These are phyloP conservation scores for Girardia tigrina DNA, from an alignment of 2,888 invertebrate species.

Conservation along the genomic window DNA sequence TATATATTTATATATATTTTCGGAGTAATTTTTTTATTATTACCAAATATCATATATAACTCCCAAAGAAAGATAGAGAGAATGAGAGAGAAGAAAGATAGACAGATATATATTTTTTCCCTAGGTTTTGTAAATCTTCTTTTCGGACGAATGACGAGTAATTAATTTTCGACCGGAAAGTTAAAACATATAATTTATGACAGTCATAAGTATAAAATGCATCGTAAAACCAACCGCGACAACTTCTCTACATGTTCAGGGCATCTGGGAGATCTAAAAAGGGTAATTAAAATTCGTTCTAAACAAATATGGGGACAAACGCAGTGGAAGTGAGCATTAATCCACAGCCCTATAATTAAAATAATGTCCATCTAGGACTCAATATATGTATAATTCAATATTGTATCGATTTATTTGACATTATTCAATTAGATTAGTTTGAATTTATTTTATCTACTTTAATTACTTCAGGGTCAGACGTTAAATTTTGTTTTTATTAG, in stretches of 20 bases:
- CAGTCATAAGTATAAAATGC: constrained; percentile 18
- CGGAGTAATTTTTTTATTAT: too few relatives aligned
- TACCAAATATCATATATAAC: too few relatives aligned
- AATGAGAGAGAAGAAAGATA: too few relatives aligned
- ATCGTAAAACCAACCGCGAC: constrained; percentile 23
- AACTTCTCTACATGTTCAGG: constrained; percentile 20
- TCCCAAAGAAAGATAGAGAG: too few relatives aligned
- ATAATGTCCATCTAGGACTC: constrained; percentile 4
- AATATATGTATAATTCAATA: background rate
- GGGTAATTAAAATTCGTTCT: constrained; percentile 20
- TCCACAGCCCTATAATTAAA: background rate
- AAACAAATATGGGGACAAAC: background rate
- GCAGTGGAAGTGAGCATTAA: background rate
- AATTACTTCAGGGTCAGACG: constrained; percentile 2
- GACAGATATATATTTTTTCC: too few relatives aligned
- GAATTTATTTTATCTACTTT: background rate
- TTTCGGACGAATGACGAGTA: background rate
- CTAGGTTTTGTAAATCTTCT: constrained; percentile 19
- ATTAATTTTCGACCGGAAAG: constrained; percentile 17
- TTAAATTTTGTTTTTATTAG: constrained; percentile 2
- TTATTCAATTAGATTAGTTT: constrained; percentile 14
- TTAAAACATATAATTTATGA: constrained; percentile 23
- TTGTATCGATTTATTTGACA: constrained; percentile 12
- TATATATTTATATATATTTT: too few relatives aligned
- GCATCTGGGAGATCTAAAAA: constrained; percentile 14